phyloP scores from a whole-genome alignment of 2,113 vertebrate species.

The Alexandromys fortis region DNA sequence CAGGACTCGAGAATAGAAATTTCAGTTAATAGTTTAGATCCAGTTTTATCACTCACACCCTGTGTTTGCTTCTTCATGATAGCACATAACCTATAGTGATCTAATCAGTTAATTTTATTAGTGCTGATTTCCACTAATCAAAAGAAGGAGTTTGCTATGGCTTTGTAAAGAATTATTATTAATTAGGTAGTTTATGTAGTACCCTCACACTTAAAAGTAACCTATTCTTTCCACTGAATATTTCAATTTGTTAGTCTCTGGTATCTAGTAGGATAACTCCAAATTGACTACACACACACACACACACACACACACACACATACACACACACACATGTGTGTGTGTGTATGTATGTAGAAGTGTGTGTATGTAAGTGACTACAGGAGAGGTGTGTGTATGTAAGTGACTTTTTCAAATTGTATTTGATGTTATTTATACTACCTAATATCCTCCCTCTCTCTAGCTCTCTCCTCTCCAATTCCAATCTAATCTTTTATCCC shows the following conservation, averaged over 20 bases:
- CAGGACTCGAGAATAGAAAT: background rate
- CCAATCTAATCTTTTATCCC: background rate
- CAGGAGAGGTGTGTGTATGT: background rate
- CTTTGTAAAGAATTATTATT: background rate
- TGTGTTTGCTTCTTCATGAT: background rate
- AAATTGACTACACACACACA: background rate
- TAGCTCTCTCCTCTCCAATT: background rate
- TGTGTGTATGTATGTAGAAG: background rate
- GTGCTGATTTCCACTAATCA: background rate
- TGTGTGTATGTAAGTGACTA: background rate
- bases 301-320: background rate
- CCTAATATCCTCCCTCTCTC: background rate
- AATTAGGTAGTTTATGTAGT: background rate
- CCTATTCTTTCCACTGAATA: background rate
- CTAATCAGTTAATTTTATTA: background rate
- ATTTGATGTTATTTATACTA: background rate
- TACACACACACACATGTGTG: rapidly evolving
- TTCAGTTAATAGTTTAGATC: background rate
- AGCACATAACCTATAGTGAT: background rate
- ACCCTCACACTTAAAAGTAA: background rate
- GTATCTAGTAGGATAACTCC: background rate
- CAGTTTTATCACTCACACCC: background rate
- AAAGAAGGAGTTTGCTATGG: background rate
- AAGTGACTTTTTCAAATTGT: background rate
- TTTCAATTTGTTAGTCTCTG: background rate